phyloP scores from a whole-genome alignment of 2,113 vertebrate species.

The Numenius arquata region DNA sequence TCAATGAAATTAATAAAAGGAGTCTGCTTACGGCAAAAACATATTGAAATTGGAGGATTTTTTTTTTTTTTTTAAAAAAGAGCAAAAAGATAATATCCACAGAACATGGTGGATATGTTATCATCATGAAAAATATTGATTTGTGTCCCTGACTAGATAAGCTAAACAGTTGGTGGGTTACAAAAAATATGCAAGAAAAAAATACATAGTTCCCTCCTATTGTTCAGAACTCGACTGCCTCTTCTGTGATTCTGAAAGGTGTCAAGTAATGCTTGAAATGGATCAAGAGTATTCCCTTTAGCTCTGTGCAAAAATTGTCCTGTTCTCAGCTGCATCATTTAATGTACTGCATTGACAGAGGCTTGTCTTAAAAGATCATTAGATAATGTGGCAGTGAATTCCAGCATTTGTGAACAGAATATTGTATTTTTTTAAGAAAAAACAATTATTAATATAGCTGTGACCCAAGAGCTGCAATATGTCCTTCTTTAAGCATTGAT shows the following conservation, averaged over 20 bases:
- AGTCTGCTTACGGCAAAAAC: not conserved
- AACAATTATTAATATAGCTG: not conserved
- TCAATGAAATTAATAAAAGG: slow-evolving; percentile 38
- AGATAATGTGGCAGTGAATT: not conserved
- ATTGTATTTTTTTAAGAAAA: not conserved
- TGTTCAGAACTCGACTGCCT: not conserved
- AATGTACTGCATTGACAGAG: not conserved
- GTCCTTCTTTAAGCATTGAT: slow-evolving; percentile 4
- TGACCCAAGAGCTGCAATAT: not conserved
- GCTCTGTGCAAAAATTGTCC: not conserved
- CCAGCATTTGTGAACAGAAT: slow-evolving; percentile 11
- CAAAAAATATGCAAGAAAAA: not conserved
- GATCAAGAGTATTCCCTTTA: slow-evolving; percentile 9
- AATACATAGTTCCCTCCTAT: not conserved
- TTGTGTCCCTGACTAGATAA: not conserved
- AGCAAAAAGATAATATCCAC: not conserved
- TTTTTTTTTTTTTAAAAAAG: not conserved
- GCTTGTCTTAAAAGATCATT: slow-evolving; percentile 37
- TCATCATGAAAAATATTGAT: not conserved
- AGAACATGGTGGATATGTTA: not conserved
- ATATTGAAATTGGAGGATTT: not conserved
- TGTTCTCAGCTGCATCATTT: not conserved
- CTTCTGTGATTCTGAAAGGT: not conserved
- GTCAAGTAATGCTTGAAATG: slow-evolving; percentile 26
- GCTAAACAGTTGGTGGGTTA: not conserved